Percentiles rank a stretch among this genome's conserved stretches.
These are phyloP conservation scores for Toxonevra muliebris DNA, from an alignment of 2,888 invertebrate genomes.

Conservation along the genomic window DNA sequence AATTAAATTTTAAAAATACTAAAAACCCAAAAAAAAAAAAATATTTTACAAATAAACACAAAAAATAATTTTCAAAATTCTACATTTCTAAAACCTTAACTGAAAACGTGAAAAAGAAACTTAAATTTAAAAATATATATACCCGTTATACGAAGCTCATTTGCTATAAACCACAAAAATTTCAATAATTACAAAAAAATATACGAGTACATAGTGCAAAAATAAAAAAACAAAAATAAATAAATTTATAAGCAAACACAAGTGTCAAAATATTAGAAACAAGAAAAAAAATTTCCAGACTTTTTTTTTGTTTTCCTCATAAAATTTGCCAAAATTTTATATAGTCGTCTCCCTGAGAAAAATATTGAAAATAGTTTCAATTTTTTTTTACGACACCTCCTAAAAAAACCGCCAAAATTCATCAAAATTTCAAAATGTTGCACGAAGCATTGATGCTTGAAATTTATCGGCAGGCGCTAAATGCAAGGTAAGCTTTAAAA, in stretches of 20 bases:
- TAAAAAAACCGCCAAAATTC: conserved; percentile 48
- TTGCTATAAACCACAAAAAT: conserved; percentile 52
- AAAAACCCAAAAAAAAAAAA: conserved; percentile 32
- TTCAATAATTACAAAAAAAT: conserved; percentile 45
- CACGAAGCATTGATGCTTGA: conserved; percentile 64
- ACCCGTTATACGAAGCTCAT: conserved; percentile 34
- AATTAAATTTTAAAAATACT: conserved; percentile 48
- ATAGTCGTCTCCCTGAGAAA: too few species aligned
- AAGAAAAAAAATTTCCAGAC: conserved; percentile 14
- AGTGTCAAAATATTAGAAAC: conserved; percentile 45
- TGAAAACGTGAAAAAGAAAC: conserved; percentile 40
- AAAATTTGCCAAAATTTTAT: not conserved
- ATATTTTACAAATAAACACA: conserved; percentile 28
- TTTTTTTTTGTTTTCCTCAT: conserved; percentile 11
- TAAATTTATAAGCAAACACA: conserved; percentile 38
- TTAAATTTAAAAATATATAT: conserved; percentile 36
- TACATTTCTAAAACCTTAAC: conserved; percentile 20
- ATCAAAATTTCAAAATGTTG: conserved; percentile 60
- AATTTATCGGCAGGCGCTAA: conserved; percentile 64
- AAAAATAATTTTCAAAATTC: conserved; percentile 46
- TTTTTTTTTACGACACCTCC: conserved; percentile 1
- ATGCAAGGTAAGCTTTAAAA: conserved; percentile 59
- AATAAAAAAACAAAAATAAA: conserved; percentile 37
- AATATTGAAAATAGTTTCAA: not conserved
- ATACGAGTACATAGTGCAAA: conserved; percentile 61